phyloP scores from a whole-genome alignment of 2,797 vertebrate genomes.

The Naso thynnoides region DNA sequence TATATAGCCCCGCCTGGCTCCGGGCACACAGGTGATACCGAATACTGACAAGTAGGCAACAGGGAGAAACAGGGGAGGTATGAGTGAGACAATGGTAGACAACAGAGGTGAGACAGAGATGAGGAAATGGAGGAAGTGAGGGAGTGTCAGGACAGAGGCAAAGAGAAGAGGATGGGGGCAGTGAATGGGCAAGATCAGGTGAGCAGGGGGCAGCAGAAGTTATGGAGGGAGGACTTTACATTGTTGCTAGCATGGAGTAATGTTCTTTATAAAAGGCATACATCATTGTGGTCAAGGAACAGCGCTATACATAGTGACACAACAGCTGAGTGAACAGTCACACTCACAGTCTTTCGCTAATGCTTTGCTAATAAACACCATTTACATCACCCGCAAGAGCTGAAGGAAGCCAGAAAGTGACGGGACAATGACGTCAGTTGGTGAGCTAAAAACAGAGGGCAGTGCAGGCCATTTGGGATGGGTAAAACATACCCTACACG shows the following conservation, averaged over 20 bases:
- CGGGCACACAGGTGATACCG: conserved; percentile 47
- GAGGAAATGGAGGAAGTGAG: conserved; percentile 24
- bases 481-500: background rate
- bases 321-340: conserved; percentile 58
- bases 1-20: conserved; percentile 40
- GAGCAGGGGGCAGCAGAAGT: background rate
- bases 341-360: conserved; percentile 6
- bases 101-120: conserved; percentile 10
- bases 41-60: conserved; percentile 39
- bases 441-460: conserved; percentile 19
- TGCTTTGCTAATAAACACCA: conserved; percentile 42
- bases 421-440: conserved; percentile 35
- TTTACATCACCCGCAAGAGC: conserved; percentile 39
- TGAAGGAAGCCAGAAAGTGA: conserved; percentile 21
- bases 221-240: background rate
- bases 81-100: background rate
- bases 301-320: conserved; percentile 39
- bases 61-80: background rate
- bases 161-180: background rate
- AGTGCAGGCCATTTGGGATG: conserved; percentile 6
- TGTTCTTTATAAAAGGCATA: conserved; percentile 45
- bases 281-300: conserved; percentile 39
- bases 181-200: background rate
- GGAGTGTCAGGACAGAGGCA: background rate
- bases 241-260: conserved; percentile 33